Conservation (phyloP, 2,888 invertebrate genomes). For the Spisula solida region DNA sequence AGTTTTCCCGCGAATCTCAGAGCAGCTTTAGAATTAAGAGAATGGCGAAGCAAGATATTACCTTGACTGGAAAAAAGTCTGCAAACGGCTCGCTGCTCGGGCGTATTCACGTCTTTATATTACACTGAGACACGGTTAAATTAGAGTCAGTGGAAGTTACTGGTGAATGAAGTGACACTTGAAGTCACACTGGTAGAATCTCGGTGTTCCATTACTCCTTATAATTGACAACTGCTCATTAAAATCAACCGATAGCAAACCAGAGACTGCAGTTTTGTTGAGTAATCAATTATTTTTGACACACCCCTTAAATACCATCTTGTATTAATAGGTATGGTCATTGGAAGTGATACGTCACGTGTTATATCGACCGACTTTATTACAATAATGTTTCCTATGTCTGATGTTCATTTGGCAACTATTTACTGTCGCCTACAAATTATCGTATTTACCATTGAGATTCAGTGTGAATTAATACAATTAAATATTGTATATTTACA, state of each 20-base stretch:
- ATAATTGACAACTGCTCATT: neutral
- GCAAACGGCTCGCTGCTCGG: too few relatives aligned
- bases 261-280: neutral
- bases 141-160: neutral
- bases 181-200: neutral
- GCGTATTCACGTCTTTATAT: too few relatives aligned
- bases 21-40: too few relatives aligned
- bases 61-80: too few relatives aligned
- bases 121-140: neutral
- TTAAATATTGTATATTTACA: too few relatives aligned
- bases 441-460: too few relatives aligned
- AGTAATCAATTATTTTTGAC: constrained; percentile 1
- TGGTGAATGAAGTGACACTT: neutral
- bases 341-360: neutral
- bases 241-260: neutral
- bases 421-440: too few relatives aligned
- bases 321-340: neutral
- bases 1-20: too few relatives aligned
- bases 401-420: too few relatives aligned
- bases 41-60: too few relatives aligned
- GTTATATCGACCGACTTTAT: neutral
- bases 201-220: neutral
- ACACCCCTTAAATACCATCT: neutral
- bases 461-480: too few relatives aligned
- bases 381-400: neutral